Conservation (phyloP, 2,888 invertebrate genomes). For the Cryptophagus acutangulus region DNA sequence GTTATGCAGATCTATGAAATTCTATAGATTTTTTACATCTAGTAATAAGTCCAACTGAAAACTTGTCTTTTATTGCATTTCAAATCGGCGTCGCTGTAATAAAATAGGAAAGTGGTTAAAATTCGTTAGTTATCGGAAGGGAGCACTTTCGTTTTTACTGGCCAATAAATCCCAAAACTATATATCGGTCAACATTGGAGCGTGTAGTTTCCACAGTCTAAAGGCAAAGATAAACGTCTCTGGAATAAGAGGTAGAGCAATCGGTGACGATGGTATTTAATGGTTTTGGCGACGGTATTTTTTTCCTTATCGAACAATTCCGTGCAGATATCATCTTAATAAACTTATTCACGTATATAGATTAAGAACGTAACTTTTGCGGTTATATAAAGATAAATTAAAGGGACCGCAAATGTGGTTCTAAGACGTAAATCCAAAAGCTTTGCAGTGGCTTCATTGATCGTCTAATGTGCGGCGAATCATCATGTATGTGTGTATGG, state of each 20-base stretch:
- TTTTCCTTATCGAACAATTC: slow-evolving; percentile 27
- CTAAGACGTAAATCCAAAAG: slow-evolving; percentile 9
- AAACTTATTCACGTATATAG: slow-evolving; percentile 28
- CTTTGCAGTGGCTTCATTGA: slow-evolving; percentile 24
- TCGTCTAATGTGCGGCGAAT: slow-evolving; percentile 25
- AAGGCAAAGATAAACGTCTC: slow-evolving; percentile 24
- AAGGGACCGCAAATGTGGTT: slow-evolving; percentile 23
- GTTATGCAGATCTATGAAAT: slow-evolving; percentile 23
- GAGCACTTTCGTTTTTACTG: slow-evolving; percentile 17
- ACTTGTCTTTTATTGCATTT: no score
- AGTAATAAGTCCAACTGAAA: no score
- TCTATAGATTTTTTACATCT: no score
- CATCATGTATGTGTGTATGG: slow-evolving; percentile 11
- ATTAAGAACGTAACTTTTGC: no score
- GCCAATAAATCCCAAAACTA: slow-evolving; percentile 22
- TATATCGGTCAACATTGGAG: slow-evolving; percentile 26
- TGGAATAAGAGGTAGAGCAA: slow-evolving; percentile 25
- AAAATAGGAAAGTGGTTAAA: no score
- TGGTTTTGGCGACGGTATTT: slow-evolving; percentile 15
- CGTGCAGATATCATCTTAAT: slow-evolving; percentile 30
- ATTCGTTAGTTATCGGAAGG: slow-evolving; percentile 17
- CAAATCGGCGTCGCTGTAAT: no score
- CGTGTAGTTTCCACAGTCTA: slow-evolving; percentile 6
- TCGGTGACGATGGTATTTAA: slow-evolving; percentile 29
- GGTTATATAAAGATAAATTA: slow-evolving; percentile 27